Evolutionary conservation across 2,888 invertebrate genomes (phyloP), one percentile per base, ranked within the genome.

Genomic region (Neocrepidodera transversa): DNA sequence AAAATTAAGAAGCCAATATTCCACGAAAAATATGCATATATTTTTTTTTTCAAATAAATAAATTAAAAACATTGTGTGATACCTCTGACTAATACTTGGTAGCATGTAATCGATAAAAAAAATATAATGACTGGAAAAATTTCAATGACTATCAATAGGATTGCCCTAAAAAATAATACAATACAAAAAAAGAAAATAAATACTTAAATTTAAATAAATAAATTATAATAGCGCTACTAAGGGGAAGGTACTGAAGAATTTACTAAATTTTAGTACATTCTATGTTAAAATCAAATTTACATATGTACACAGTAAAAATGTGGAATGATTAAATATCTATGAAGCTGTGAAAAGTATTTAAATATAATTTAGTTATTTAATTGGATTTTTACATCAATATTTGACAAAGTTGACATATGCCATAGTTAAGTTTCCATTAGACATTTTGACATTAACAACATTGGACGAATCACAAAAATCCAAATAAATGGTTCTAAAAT

Each of bases 191-290:
- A 3, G 45, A 60, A 56, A 67, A 64, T 66, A 65, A 67, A 64
- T 66, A 67, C 30, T 59, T 53, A 45, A 23, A 36, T 20, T 58
- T 58, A 63, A 67, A 65, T 60, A 58, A 68, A 67, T 67, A 68
- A 66, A 60, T 68, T 63, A 66, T 63, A 67, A 64, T 58, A 64
- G 58, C 49, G 58, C 47, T 63, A 65, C 60, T 64, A 60, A 55
- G 20, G 50, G 40, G 40, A 60, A 60, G 60, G 60, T 60, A 60
- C 60, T 36, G 54, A 54, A 32, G 40, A 38, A 50, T 26, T 38
- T 50, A 11, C 17, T 38, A 26, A 45, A 43, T 26, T 26, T 45
- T 45, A 23, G 45, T 45, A 45, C 14, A 52, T 23, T 26, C 54
- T 54, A 54, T 36, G 45, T 45, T 45, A 54, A 54, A 54, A 54